Evolutionary conservation across 1,140 invertebrate genomes (phyloP), one percentile per base, ranked within the genome.

Genomic region (Hypothenemus hampei): DNA sequence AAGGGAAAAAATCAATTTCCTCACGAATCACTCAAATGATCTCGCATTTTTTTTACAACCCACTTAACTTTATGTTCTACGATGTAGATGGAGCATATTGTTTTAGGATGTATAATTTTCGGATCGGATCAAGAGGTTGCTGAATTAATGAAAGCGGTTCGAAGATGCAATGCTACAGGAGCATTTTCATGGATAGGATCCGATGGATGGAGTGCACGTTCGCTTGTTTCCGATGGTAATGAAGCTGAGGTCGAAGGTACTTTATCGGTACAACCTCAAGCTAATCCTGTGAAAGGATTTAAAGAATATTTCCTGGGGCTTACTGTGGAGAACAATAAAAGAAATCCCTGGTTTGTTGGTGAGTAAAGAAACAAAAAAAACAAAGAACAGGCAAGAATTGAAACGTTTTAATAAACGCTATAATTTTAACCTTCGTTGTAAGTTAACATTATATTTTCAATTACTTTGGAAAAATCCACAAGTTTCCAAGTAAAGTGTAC

Each of bases 111-210:
- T 20, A 96, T 97, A 50, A 88, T 97, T 63, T 97, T 93, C 70
- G 94, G 90, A 0, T 96, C 92, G 0, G 93, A 97, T 73, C 93
- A 97, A 77, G 93, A 97, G 77, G 93, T 97, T 7, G 90, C 91
- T 0, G 91, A 88, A 10, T 81, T 97, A 35, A 97, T 97, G 93
- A 75, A 85, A 51, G 93, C 93, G 0, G 89, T 96, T 0, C 77
- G 85, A 37, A 78, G 91, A 15, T 81, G 80, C 43, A 93, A 93
- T 64, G 89, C 87, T n/a, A 94, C 92, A 3, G 87, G 89, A 3
- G 79, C 78, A 36, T 97, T 96, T 75, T 89, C 89, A 19, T 97
- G 93, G 93, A 94, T 97, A 21, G 93, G 93, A 0, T 93, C 89
- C 35, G 93, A 97, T 68, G 93, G 93, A 2, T 94, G 91, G 91